Evolutionary conservation across 2,888 invertebrate species (phyloP), one percentile per base, ranked within the genome.

Genomic region (Troilus luridus): DNA sequence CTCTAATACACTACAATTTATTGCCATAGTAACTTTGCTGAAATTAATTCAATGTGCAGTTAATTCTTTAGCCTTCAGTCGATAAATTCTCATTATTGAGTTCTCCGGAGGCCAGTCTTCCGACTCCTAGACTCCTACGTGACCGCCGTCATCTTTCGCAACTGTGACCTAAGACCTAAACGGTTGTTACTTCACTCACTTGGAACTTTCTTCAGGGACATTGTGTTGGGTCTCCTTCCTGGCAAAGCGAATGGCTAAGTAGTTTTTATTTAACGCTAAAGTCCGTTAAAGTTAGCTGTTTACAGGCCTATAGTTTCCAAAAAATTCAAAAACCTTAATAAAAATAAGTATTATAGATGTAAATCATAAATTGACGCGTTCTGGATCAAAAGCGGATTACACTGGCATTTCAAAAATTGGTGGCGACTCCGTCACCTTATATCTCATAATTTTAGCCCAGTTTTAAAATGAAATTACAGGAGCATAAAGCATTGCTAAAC

Each of bases 81-180:
- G 11, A 85, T 85, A 85, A 85, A 85, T 85, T n/a, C 56, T 56
- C 56, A 54, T 81, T 81, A 41, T 54, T 54, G n/a, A 21, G 21
- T n/a, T 56, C 21, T 41, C 2, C 54, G 24, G 72, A 11, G 12
- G 1, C 77, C 21, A 81, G 41, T 19, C 77, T 54, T 81, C 81
- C 81, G 54, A 21, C 19, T 21, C 81, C 81, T 41, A 54, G 21
- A 21, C 12, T 81, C 21, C 56, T 58, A 85, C 85, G 85, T 85
- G 85, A 85, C 56, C 85, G 56, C n/a, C 85, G 85, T 56, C 54
- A 56, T 58, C 85, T 85, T 85, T 85, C 85, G 56, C 85, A 85
- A 85, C 85, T 2, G 56, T 58, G 56, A 85, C 56, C 85, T 85
- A 85, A 85, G 85, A 85, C 85, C 85, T 85, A 58, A 85, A 85